Evolutionary conservation across 1,140 invertebrate genomes (phyloP), one percentile per base, ranked within the genome.

Genomic region (Dermatophagoides farinae): DNA sequence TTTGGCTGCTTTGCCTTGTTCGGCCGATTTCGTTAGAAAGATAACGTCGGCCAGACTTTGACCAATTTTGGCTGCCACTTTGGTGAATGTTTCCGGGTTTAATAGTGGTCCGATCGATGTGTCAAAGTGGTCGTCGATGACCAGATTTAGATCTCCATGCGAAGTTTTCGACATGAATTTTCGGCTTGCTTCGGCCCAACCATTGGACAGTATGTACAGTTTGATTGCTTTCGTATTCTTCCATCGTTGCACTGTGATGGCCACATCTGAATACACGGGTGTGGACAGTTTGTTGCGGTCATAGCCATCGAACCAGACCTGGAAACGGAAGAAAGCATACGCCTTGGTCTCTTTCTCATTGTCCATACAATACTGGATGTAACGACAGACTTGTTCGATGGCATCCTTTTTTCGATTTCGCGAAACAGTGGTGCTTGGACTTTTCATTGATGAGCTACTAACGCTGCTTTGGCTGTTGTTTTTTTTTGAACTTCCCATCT

Each of bases 261-360:
- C 39, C 10, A 63, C 62, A 20, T 63, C 62, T 6, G 43, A 63
- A 54, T 64, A 62, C 6, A 62, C 52, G 1, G 54, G 61, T 2
- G 61, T 62, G 6, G 10, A 1, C 16, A 62, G 14, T 22, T 62
- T 60, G 5, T 23, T 18, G 1, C 39, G n/a, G 1, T 62, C 51
- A 23, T 61, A 62, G 43, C 61, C 61, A 41, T 60, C 38, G 41
- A 62, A 62, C 61, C 61, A 62, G n/a, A 62, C 53, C 4, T 62
- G 52, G 25, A 60, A 62, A 2, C 54, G 31, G 16, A 62, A 62
- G 8, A 50, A 31, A n/a, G 16, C 10, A 52, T 6, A 47, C 11
- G 44, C 58, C 38, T 41, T 31, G 10, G 1, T 25, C n/a, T 23
- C 44, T n/a, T 51, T 37, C n/a, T 23, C 20, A 14, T 6, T 55